phyloP scores from a whole-genome alignment of 2,113 vertebrate species.

The Xenopus laevis region DNA sequence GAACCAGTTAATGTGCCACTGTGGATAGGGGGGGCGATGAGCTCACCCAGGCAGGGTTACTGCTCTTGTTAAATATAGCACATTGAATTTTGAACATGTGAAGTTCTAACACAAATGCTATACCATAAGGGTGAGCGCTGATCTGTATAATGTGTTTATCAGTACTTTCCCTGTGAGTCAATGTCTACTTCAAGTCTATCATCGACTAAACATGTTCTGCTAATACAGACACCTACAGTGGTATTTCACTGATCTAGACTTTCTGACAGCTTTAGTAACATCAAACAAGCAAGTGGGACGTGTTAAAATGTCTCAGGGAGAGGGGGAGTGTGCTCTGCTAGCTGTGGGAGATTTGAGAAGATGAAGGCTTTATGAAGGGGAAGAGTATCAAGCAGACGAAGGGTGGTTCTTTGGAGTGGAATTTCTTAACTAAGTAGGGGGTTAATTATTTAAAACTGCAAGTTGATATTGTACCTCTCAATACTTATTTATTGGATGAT shows the following conservation, averaged over 20 bases:
- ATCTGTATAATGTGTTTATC: no score
- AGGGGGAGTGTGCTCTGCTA: conserved; percentile 23
- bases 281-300: conserved; percentile 44
- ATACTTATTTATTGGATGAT: no score
- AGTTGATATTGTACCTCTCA: no score
- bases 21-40: no score
- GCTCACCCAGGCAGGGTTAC: no score
- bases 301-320: conserved; percentile 30
- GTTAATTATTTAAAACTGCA: no score
- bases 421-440: no score
- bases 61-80: no score
- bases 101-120: no score
- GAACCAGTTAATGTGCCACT: no score
- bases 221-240: conserved; percentile 40
- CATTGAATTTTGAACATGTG: no score
- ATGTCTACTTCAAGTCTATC: conserved; percentile 38
- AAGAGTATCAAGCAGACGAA: background rate
- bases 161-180: conserved; percentile 33
- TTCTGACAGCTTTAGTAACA: conserved; percentile 43
- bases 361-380: background rate
- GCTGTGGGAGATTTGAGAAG: conserved; percentile 39
- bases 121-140: no score
- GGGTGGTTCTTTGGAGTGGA: background rate
- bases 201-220: conserved; percentile 41
- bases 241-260: conserved; percentile 36